phyloP scores from a whole-genome alignment of 2,113 vertebrate species.

The Drymodes brunneopygia region DNA sequence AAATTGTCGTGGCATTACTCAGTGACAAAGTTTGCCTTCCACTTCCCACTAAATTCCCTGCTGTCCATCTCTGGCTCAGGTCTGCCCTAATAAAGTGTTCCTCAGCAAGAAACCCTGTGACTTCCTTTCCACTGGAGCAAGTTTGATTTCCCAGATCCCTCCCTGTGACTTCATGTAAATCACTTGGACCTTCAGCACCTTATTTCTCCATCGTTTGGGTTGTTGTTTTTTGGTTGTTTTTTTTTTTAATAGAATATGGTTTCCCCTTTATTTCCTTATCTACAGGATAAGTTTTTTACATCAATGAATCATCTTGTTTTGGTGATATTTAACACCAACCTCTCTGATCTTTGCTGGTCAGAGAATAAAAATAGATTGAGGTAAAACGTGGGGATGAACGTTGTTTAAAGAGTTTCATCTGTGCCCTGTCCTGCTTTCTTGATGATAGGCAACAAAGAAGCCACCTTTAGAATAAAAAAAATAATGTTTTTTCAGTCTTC shows the following conservation, averaged over 20 bases:
- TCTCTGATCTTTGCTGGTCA: neutral
- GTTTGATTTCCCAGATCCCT: constrained; percentile 1
- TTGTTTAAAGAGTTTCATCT: neutral
- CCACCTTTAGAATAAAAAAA: neutral
- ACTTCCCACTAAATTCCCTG: neutral
- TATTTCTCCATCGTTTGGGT: neutral
- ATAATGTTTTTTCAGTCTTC: neutral
- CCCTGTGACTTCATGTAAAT: neutral
- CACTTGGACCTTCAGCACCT: neutral
- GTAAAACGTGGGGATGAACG: neutral
- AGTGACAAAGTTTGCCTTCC: neutral
- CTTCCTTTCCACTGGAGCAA: neutral
- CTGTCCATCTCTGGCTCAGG: neutral
- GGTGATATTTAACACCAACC: neutral
- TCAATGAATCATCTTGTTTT: neutral
- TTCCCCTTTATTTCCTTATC: neutral
- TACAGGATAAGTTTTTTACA: neutral
- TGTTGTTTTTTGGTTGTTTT: no score
- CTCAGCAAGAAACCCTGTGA: neutral
- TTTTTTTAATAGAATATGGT: neutral
- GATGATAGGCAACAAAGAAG: neutral
- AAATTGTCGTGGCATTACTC: neutral
- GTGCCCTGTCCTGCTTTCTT: neutral
- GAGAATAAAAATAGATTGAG: neutral
- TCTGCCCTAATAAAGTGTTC: neutral